Base-by-base conservation (phyloP, 2,113 vertebrate genomes). In the Cranoglanis bouderius region DNA sequence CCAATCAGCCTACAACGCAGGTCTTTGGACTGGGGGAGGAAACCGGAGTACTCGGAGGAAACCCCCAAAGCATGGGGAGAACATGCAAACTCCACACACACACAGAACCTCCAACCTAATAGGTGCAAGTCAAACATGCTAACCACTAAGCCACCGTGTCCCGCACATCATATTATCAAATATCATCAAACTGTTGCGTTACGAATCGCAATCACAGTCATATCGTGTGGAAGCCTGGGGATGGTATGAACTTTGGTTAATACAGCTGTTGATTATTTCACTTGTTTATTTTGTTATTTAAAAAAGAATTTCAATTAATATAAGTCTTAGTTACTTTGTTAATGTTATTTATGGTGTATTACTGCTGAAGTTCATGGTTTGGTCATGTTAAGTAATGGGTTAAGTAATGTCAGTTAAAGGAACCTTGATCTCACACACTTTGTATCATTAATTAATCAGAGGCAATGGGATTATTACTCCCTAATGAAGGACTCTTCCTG, bases 391-490 rank as follows among this genome's bases (percentile, higher is more conserved):
- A 26, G 1, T 46, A 77, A 77, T 46, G 77, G 46, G 14, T 80
- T 80, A 53, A 3, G 32, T 55, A 43, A 84, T 43, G 57, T 46
- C 38, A 84, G 12, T 84, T 84, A 43, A 63, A 63, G 24, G 6
- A 63, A 46, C 21, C 38, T 63, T 63, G 24, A 46, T 63, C 57
- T 46, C 38, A 46, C 6, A 5, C 57, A 84, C 35, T 46, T 63
- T n/a, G 26, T 65, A 84, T 65, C 59, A 16, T 84, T 18, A 65
- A 84, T 65, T 65, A 65, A 84, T 84, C 82, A 65, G 40, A 46
- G 35, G 38, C 26, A 49, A 32, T 84, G 59, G 59, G 38, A 84
- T 84, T 46, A 84, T 84, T 26, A 46, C 12, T 61, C n/a, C 18
- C 16, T 83, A 83, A 61, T 61, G 55, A 82, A 82, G 32, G 51